Evolutionary conservation across 2,113 vertebrate species (phyloP), one percentile per base, ranked within the genome.

Genomic region (Podiceps cristatus): DNA sequence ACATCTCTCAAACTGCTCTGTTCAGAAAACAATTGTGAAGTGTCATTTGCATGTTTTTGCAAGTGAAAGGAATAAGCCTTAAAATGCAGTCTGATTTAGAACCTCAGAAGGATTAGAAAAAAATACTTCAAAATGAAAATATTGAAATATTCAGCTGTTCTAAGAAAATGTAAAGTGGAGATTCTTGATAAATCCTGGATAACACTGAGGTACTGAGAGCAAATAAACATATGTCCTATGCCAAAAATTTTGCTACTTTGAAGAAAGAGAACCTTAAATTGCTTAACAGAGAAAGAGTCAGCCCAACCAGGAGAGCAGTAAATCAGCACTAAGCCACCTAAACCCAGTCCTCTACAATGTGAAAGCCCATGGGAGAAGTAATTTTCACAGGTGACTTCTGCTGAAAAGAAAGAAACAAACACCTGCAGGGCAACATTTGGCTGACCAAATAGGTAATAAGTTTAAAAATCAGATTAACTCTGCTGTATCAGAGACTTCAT

Each of bases 41-140:
- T 93, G 16, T 49, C 16, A 79, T 95, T 96, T 96, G 49, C 88
- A 90, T 93, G 66, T 64, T 95, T 92, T 96, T 79, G 90, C 62
- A 93, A 96, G 58, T 85, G 52, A 93, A 96, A 89, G 33, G 56
- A 66, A 81, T 78, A 11, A 91, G 73, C 40, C 14, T 91, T 91
- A 82, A 93, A 94, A 93, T 72, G 45, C 52, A 93, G 33, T 66
- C 42, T 90, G 71, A 91, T 90, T 95, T 67, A 89, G 84, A 91
- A 59, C 52, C 17, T 88, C 73, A 72, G 66, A 93, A 82, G 20
- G 31, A 85, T 72, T 85, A 75, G 29, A 29, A 90, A 86, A 88
- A 95, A 94, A 59, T 55, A 59, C 35, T 90, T 90, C 23, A 60
- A n/a, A 94, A 79, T 56, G 49, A 87, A 94, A 82, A 75, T 33